phyloP scores from a whole-genome alignment of 2,797 vertebrate genomes.

The Botia almorhae region DNA sequence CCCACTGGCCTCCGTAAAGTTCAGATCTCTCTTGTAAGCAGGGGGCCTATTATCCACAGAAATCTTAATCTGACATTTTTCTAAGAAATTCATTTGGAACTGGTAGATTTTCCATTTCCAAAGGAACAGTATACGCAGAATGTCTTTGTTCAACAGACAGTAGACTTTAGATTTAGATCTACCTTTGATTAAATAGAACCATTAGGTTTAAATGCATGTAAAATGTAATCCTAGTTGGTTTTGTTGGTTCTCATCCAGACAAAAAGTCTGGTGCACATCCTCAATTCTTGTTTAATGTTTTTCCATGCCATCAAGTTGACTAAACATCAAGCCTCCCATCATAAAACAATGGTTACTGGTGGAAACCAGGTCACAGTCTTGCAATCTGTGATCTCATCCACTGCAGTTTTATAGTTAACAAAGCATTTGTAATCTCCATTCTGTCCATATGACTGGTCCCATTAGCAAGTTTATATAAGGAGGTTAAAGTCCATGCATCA shows the following conservation, averaged over 20 bases:
- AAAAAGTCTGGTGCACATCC: slow-evolving; percentile 27
- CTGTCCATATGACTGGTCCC: slow-evolving; percentile 52
- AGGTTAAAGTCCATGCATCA: slow-evolving; percentile 69
- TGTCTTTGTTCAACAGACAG: neutral
- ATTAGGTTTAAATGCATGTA: slow-evolving; percentile 6
- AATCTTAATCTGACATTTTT: slow-evolving; percentile 28
- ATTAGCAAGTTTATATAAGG: slow-evolving; percentile 70
- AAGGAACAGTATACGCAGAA: neutral
- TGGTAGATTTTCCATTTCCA: neutral
- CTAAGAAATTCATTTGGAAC: slow-evolving; percentile 3
- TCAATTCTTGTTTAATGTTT: slow-evolving; percentile 72
- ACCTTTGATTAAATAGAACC: neutral
- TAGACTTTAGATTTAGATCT: neutral
- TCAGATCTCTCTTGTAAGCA: slow-evolving; percentile 17
- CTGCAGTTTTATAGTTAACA: slow-evolving; percentile 47
- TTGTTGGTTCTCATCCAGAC: slow-evolving; percentile 34
- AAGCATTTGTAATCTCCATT: slow-evolving; percentile 47
- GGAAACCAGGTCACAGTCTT: slow-evolving; percentile 66
- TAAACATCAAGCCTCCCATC: slow-evolving; percentile 68
- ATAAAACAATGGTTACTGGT: slow-evolving; percentile 67
- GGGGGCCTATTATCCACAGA: slow-evolving; percentile 19
- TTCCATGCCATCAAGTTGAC: slow-evolving; percentile 78
- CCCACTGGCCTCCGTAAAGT: slow-evolving; percentile 18
- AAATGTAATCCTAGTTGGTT: neutral
- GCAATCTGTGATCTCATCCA: slow-evolving; percentile 46